These are phyloP conservation scores for Petrosia ficiformis DNA, from an alignment of 37 sponge, comb jelly and placozoan genomes.

Conservation along the genomic window DNA sequence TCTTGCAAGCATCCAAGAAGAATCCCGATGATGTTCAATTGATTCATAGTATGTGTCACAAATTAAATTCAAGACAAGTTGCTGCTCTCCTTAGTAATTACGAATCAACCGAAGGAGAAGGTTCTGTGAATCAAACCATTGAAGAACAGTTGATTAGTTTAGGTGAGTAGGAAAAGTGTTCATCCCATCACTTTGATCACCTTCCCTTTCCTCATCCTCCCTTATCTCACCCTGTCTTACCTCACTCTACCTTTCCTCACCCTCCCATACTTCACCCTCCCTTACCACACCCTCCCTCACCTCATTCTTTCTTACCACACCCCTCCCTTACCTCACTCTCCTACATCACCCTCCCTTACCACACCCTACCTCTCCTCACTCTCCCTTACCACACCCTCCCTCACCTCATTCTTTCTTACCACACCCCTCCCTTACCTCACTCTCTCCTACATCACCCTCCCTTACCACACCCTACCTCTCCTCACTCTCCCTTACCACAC, in stretches of 20 bases:
- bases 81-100: background rate
- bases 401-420: no score
- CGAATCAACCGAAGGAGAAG: background rate
- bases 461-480: background rate
- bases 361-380: conserved; percentile 2
- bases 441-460: conserved; percentile 3
- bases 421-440: background rate
- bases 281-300: background rate
- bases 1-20: background rate
- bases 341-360: conserved; percentile 5
- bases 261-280: conserved; percentile 1
- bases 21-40: background rate
- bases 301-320: no score
- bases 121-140: no score
- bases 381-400: background rate
- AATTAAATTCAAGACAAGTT: background rate
- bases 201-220: background rate
- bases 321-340: background rate
- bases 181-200: no score
- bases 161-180: no score
- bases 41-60: background rate
- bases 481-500: no score
- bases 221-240: background rate
- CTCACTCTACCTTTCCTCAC: background rate
- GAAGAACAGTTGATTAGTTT: no score